phyloP scores from a whole-genome alignment of 2,888 invertebrate species.

The Dolichomitus sp. region DNA sequence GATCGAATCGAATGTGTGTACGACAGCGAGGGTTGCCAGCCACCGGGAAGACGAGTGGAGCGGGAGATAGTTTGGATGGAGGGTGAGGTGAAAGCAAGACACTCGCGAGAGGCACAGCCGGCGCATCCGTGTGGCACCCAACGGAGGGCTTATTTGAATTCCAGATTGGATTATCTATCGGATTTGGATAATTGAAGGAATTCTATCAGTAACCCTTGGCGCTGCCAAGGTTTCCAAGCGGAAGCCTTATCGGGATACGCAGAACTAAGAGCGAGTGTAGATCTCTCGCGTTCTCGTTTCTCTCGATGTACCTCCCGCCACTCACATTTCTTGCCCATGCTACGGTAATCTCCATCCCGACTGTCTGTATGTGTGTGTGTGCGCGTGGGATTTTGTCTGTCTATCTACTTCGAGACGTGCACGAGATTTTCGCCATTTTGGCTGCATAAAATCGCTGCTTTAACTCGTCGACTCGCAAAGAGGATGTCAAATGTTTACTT shows the following conservation, averaged over 20 bases:
- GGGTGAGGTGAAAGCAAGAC: slow-evolving; percentile 39
- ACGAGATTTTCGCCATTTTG: slow-evolving; percentile 26
- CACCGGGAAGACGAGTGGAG: slow-evolving; percentile 41
- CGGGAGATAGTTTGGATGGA: slow-evolving; percentile 26
- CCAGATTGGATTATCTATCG: slow-evolving; percentile 83
- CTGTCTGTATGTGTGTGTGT: slow-evolving; percentile 25
- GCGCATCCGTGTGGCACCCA: slow-evolving; percentile 29
- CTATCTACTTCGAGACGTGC: neutral
- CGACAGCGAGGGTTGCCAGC: slow-evolving; percentile 66
- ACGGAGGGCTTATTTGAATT: slow-evolving; percentile 80
- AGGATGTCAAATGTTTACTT: slow-evolving; percentile 38
- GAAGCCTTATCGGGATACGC: slow-evolving; percentile 58
- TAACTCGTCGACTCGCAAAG: slow-evolving; percentile 6
- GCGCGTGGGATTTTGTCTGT: too few species aligned
- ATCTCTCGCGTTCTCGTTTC: slow-evolving; percentile 50
- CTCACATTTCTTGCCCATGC: slow-evolving; percentile 19
- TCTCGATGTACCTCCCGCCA: slow-evolving; percentile 43
- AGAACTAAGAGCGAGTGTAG: slow-evolving; percentile 40
- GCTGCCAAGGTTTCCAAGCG: slow-evolving; percentile 60
- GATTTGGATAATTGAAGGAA: slow-evolving; percentile 81
- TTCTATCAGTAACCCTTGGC: slow-evolving; percentile 78
- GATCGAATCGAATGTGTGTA: slow-evolving; percentile 62
- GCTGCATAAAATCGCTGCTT: slow-evolving; percentile 37
- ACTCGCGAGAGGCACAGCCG: slow-evolving; percentile 54
- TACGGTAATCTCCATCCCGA: neutral